phyloP scores from a whole-genome alignment of 2,797 vertebrate species.

The Xiphorhynchus erythropygius region DNA sequence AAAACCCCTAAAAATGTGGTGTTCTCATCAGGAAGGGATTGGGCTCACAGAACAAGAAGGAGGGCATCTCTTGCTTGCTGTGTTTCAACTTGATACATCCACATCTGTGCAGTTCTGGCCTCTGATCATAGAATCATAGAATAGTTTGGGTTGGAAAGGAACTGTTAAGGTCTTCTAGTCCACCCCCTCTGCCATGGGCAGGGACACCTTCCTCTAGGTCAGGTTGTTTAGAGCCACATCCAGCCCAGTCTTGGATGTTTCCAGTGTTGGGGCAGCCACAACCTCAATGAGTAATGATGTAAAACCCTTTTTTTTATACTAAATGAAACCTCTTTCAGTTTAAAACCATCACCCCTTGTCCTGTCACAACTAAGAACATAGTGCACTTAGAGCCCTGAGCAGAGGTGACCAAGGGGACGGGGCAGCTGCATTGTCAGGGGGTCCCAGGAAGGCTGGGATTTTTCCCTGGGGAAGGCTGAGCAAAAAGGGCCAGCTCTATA shows the following conservation, averaged over 20 bases:
- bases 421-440: not conserved
- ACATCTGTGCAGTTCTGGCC: not conserved
- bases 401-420: not conserved
- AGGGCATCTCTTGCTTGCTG: not conserved
- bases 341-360: not conserved
- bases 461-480: not conserved
- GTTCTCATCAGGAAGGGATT: not conserved
- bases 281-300: not conserved
- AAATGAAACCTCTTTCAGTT: not conserved
- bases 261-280: not conserved
- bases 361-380: fast-evolving
- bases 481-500: not conserved
- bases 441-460: not conserved
- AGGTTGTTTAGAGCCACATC: not conserved
- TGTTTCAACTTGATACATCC: not conserved
- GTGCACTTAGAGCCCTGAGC: not conserved
- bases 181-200: not conserved
- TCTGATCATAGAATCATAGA: not conserved
- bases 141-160: not conserved
- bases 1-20: not conserved
- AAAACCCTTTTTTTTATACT: not conserved
- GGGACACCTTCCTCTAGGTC: not conserved
- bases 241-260: not conserved
- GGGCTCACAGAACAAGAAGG: not conserved
- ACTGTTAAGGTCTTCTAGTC: not conserved